A percentile compares a stretch with the other conserved stretches of the same genome.
These are phyloP conservation scores for Lepidonotus clava DNA, from an alignment of 2,888 invertebrate species.

Conservation along the genomic window DNA sequence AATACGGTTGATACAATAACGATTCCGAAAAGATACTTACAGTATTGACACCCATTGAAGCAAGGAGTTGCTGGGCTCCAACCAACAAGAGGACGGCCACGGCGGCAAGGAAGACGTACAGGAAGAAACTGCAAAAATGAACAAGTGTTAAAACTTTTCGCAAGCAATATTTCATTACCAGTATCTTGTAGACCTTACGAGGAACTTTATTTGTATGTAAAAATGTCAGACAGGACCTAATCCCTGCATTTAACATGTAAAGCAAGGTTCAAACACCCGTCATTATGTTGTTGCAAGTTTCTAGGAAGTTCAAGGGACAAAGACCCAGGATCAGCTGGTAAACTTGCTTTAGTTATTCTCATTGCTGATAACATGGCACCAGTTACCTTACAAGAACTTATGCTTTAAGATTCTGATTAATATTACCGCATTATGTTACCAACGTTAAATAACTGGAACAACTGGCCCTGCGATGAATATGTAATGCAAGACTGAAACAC, in stretches of 20 bases:
- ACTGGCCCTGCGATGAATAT: background rate
- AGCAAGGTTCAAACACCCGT: constrained; percentile 27
- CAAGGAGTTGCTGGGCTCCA: constrained; percentile 89
- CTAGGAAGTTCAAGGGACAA: constrained; percentile 31
- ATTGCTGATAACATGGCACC: too few species aligned
- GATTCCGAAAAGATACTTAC: constrained; percentile 75
- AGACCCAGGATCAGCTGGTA: constrained; percentile 48
- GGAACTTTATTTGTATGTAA: background rate
- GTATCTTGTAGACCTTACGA: background rate
- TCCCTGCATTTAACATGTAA: background rate
- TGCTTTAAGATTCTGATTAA: too few species aligned
- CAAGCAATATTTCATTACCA: background rate
- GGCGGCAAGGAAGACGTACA: constrained; percentile 96
- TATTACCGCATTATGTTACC: too few species aligned
- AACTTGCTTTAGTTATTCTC: background rate
- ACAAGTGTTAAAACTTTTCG: too few species aligned
- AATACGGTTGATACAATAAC: too few species aligned
- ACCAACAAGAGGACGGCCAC: constrained; percentile 92
- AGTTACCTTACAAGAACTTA: too few species aligned
- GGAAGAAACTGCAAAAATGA: constrained; percentile 87
- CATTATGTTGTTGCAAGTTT: constrained; percentile 38
- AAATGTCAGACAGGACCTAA: background rate
- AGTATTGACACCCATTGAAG: constrained; percentile 86
- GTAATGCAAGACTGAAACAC: constrained; percentile 9
- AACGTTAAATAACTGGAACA: too few species aligned